Evolutionary conservation across 2,888 invertebrate genomes (phyloP).

Genomic region (Cylindroiulus punctatus): DNA sequence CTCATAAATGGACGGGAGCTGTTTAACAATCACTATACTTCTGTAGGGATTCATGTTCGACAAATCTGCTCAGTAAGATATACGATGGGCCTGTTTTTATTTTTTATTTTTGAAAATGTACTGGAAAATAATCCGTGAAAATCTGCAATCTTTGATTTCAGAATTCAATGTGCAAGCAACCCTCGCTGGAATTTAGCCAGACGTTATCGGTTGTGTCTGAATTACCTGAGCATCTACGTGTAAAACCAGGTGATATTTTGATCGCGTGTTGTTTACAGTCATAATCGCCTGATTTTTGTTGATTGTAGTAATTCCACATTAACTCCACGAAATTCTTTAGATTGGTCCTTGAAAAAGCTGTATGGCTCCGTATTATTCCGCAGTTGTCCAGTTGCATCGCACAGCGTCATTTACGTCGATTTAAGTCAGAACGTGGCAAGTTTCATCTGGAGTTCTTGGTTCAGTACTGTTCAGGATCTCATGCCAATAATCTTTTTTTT

Average conservation of each 20-base stretch:
- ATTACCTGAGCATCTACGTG: constrained; percentile 64
- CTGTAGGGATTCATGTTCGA: constrained; percentile 84
- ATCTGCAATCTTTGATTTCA: constrained; percentile 17
- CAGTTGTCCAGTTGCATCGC: constrained; percentile 81
- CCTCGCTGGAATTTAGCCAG: constrained; percentile 82
- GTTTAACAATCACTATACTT: constrained; percentile 93
- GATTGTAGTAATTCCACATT: constrained; percentile 62
- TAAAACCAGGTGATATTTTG: constrained; percentile 66
- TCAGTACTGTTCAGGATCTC: neutral
- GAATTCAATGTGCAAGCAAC: constrained; percentile 70
- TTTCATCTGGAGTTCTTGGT: neutral
- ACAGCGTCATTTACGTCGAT: constrained; percentile 85
- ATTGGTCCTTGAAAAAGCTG: constrained; percentile 87
- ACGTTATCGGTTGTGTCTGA: constrained; percentile 87
- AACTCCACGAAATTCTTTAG: too few species aligned
- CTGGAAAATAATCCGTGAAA: neutral
- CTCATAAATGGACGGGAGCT: constrained; percentile 89
- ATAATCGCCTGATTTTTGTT: too few species aligned
- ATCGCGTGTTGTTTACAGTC: neutral
- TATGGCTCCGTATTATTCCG: constrained; percentile 87
- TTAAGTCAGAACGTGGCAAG: constrained; percentile 70
- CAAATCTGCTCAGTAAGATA: constrained; percentile 72
- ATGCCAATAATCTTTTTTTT: constrained; percentile 31
- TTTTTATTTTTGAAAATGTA: neutral
- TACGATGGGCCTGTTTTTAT: neutral